Base-by-base conservation (phyloP, 2,113 vertebrate species). In the Sorex fumeus region DNA sequence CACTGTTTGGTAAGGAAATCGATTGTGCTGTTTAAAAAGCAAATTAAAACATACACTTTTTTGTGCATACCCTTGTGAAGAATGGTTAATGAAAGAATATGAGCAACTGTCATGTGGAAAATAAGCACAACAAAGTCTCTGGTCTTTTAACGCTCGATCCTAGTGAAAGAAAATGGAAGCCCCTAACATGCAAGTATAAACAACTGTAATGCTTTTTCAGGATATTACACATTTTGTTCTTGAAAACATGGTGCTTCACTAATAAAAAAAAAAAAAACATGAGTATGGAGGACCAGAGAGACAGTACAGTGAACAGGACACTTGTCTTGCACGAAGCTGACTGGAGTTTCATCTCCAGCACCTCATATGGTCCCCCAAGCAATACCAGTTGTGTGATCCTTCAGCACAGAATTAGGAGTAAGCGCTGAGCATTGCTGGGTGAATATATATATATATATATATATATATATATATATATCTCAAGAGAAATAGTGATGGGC, bases 1-100 rank as follows among this genome's bases (percentile, higher is more conserved):
- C 43, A 80, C 30, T 87, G 83, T 83, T 34, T 66, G 19, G 57
- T 71, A n/a, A 84, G 50, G 69, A 95, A 69, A 32, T 69, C 1
- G 60, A 53, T 40, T 66, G 11, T 27, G 10, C 74, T 88, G 28
- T 40, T 67, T 0, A 66, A 66, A 66, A 57, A 90, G 32, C 30
- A 81, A 88, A 89, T 9, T 6, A 47, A 4, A 84, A 47, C 34
- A 80, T 66, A n/a, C 28, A 34, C 6, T 45, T 36, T 90, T 25
- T 10, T 18, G 12, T 74, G 25, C 40, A 28, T 66, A n/a, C 60
- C 80, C 34, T 18, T 76, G 19, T 66, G 25, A 90, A 89, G 27
- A 25, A 60, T 62, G 50, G 27, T 8, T 57, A 82, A 82, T 47
- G 27, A 82, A 13, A 47, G 66, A 87, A 47, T 78, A 53, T 62